Evolutionary conservation across 2,113 vertebrate genomes (phyloP).

Genomic region (Panthera uncia): DNA sequence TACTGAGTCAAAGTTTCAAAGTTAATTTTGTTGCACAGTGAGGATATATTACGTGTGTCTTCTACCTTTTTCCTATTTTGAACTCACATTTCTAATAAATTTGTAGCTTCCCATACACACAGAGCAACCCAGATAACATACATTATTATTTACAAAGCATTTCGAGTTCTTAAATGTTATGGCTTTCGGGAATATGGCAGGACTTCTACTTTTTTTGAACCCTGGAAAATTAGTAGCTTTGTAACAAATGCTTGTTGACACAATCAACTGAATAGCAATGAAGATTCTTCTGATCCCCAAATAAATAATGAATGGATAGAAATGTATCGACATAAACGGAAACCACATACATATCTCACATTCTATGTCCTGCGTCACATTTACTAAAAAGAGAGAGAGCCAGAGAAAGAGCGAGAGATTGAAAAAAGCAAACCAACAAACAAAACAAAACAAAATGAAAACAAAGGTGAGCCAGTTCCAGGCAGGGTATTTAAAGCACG

Average conservation of each 20-base stretch:
- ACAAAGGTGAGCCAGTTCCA: neutral
- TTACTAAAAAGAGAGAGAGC: neutral
- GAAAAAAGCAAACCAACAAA: neutral
- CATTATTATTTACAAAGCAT: neutral
- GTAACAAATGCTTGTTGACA: constrained; percentile 60
- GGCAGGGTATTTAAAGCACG: neutral
- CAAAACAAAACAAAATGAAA: neutral
- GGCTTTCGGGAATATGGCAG: neutral
- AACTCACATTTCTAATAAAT: neutral
- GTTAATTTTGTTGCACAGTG: neutral
- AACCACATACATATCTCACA: constrained; percentile 65
- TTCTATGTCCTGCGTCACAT: neutral
- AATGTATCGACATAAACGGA: constrained; percentile 41
- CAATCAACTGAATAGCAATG: constrained; percentile 4
- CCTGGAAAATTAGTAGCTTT: constrained; percentile 28
- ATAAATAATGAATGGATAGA: constrained; percentile 58
- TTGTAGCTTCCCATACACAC: neutral
- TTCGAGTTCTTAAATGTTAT: neutral
- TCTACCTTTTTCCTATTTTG: neutral
- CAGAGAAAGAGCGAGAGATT: neutral
- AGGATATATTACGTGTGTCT: neutral
- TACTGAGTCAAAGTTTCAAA: neutral
- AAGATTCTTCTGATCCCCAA: constrained; percentile 37
- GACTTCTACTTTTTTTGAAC: neutral
- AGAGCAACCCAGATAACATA: neutral